These are phyloP conservation scores for Rhinophrynus dorsalis DNA, from an alignment of 2,797 vertebrate genomes.

Conservation along the genomic window DNA sequence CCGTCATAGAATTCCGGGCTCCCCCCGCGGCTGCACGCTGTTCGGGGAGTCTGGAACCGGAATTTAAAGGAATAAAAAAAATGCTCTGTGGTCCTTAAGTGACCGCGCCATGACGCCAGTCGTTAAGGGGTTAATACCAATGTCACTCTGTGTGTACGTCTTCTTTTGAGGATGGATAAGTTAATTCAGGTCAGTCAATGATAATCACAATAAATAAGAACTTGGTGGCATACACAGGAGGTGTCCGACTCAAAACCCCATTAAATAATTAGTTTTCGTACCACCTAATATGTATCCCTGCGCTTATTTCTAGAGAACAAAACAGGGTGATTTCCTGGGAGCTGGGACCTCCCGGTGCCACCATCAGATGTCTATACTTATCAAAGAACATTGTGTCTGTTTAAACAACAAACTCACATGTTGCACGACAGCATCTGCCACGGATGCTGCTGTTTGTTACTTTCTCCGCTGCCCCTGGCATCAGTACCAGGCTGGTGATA, in stretches of 20 bases:
- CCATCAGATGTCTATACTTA: neutral
- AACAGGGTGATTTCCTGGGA: neutral
- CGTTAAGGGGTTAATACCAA: no score
- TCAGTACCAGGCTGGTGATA: neutral
- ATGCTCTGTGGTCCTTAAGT: no score
- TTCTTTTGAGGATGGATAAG: no score
- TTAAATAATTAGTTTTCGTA: neutral
- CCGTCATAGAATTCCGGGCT: no score
- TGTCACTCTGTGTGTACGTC: no score
- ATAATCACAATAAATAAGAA: neutral
- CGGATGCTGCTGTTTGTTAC: neutral
- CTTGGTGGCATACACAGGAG: no score
- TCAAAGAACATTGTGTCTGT: slow-evolving; percentile 16
- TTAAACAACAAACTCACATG: neutral
- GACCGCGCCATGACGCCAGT: no score
- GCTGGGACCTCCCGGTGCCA: neutral
- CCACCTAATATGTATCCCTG: neutral
- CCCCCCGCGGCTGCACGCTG: no score
- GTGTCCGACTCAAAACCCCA: no score
- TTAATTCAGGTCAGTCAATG: neutral
- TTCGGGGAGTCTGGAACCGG: no score
- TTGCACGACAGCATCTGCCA: slow-evolving; percentile 6
- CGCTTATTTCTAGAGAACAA: neutral
- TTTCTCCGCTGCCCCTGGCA: neutral
- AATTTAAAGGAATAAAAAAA: no score